Percentiles rank a stretch among this genome's conserved stretches.
These are phyloP conservation scores for Chrysolina haemoptera DNA, from an alignment of 2,888 invertebrate genomes.

Conservation along the genomic window DNA sequence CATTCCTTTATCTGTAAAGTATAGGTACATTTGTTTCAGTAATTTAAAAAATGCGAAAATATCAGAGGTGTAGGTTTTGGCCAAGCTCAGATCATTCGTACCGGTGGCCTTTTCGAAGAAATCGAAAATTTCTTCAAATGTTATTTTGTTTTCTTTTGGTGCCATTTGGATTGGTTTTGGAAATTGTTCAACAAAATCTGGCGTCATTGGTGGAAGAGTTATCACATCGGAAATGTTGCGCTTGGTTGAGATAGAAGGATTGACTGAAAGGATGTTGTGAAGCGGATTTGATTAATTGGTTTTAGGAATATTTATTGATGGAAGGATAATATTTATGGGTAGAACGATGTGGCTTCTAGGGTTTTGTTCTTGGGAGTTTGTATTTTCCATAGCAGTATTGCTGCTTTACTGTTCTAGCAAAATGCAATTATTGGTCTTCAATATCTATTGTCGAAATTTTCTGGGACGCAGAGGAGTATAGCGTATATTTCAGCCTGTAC, in stretches of 20 bases:
- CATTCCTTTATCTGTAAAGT: constrained; percentile 12
- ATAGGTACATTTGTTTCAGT: constrained; percentile 6
- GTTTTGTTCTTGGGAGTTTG: too few species aligned
- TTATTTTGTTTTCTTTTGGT: constrained; percentile 2
- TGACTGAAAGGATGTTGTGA: background rate
- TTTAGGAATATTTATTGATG: background rate
- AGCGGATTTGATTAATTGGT: background rate
- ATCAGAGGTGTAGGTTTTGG: background rate
- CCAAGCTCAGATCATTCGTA: constrained; percentile 10
- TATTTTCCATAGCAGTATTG: too few species aligned
- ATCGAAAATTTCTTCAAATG: background rate
- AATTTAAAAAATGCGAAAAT: background rate
- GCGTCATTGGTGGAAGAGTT: constrained; percentile 11
- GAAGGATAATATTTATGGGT: too few species aligned
- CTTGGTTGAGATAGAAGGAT: background rate
- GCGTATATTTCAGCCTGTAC: too few species aligned
- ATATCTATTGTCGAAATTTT: too few species aligned
- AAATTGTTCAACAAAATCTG: background rate
- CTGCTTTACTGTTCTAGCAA: too few species aligned
- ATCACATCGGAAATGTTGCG: constrained; percentile 13
- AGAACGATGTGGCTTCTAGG: too few species aligned
- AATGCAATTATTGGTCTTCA: too few species aligned
- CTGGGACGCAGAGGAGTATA: too few species aligned
- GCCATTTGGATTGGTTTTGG: constrained; percentile 8
- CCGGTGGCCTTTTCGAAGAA: constrained; percentile 4